Conservation (phyloP, 1,140 invertebrate species). For the Arctopsyche grandis region DNA sequence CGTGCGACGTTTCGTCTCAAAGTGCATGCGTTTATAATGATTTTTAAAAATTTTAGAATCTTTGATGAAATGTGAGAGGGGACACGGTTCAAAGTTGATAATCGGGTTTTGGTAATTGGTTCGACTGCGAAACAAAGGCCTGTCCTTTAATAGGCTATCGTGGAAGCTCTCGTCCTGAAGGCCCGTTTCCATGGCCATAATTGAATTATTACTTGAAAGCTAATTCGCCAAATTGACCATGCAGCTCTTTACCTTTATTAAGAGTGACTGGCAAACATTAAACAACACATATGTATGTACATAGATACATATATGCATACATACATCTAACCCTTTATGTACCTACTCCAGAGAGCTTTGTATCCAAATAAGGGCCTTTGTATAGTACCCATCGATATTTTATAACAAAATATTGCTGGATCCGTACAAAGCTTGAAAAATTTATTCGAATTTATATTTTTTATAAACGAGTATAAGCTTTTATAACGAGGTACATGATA, state of each 20-base stretch:
- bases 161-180: conserved; percentile 31
- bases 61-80: neutral
- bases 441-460: no score
- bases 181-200: conserved; percentile 49
- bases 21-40: no score
- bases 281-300: neutral
- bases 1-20: neutral
- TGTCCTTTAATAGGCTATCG: conserved; percentile 48
- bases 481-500: no score
- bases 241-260: conserved; percentile 51
- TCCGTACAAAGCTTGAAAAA: no score
- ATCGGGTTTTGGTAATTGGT: conserved; percentile 46
- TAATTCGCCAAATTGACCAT: conserved; percentile 55
- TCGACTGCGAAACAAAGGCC: conserved; percentile 50
- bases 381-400: no score
- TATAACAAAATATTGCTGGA: no score
- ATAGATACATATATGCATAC: neutral
- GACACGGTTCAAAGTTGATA: conserved; percentile 32
- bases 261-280: conserved; percentile 48
- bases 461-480: no score
- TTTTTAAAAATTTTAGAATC: neutral
- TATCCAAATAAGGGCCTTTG: no score
- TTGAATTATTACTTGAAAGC: conserved; percentile 55
- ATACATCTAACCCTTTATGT: neutral
- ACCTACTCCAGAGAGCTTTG: no score